These are phyloP conservation scores for Hoplias malabaricus DNA, from an alignment of 2,113 vertebrate species.

Conservation along the genomic window DNA sequence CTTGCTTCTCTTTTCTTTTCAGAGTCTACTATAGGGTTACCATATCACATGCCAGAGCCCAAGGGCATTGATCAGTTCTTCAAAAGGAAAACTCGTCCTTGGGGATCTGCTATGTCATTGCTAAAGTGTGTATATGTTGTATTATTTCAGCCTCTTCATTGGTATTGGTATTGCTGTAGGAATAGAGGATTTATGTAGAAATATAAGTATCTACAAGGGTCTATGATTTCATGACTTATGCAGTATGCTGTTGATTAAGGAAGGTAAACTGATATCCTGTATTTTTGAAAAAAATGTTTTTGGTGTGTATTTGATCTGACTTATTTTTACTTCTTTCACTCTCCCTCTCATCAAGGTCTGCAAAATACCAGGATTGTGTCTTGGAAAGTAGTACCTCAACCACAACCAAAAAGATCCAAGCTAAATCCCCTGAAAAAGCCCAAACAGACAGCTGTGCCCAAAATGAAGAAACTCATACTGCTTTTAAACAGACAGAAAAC, in stretches of 20 bases:
- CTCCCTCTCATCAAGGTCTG: conserved; percentile 72
- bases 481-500: conserved; percentile 40
- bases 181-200: neutral
- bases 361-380: conserved; percentile 78
- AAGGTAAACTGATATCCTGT: too few species aligned
- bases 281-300: too few species aligned
- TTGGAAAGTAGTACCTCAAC: conserved; percentile 62
- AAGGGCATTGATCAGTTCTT: conserved; percentile 91
- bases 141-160: neutral
- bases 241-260: too few species aligned
- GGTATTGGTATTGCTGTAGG: neutral
- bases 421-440: conserved; percentile 40
- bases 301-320: neutral
- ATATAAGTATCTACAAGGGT: too few species aligned
- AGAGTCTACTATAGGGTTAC: conserved; percentile 88
- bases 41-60: conserved; percentile 89
- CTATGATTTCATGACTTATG: neutral
- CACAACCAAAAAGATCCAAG: conserved; percentile 38
- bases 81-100: conserved; percentile 78
- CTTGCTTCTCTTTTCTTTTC: neutral
- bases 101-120: conserved; percentile 83
- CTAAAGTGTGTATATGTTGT: conserved; percentile 81
- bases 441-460: conserved; percentile 54
- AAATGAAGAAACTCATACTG: neutral
- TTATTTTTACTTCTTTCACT: neutral